Conservation (phyloP, 2,888 invertebrate species). For the Platycheirus rosarum region DNA sequence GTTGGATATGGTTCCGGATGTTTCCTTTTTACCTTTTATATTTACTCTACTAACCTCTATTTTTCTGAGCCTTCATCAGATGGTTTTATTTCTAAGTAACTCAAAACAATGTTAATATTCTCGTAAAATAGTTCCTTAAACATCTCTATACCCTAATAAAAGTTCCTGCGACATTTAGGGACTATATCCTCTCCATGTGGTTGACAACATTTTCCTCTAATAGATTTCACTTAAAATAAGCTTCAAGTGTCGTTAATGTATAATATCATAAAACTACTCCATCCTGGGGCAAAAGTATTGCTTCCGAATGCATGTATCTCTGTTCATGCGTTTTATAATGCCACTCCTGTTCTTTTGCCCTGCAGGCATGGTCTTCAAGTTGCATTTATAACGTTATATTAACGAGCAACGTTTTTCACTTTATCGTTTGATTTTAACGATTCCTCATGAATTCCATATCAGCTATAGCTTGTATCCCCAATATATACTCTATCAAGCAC, state of each 20-base stretch:
- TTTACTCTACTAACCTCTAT: no score
- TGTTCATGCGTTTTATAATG: constrained; percentile 48
- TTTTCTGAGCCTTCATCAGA: no score
- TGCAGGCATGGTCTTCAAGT: neutral
- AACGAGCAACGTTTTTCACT: constrained; percentile 45
- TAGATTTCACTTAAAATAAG: constrained; percentile 41
- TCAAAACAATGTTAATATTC: neutral
- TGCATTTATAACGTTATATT: constrained; percentile 43
- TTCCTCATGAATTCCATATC: constrained; percentile 45
- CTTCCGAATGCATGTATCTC: constrained; percentile 26
- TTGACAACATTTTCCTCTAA: constrained; percentile 16
- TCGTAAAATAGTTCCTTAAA: constrained; percentile 5
- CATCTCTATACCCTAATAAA: constrained; percentile 18
- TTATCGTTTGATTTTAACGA: constrained; percentile 66
- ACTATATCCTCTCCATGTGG: neutral
- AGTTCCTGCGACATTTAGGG: neutral
- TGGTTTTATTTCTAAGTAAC: no score
- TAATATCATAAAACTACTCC: constrained; percentile 50
- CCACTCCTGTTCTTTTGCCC: neutral
- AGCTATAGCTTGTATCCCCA: constrained; percentile 4
- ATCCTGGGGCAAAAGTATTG: constrained; percentile 3
- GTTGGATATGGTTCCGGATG: no score
- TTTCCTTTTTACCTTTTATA: no score
- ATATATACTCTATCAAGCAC: no score
- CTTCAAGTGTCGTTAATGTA: constrained; percentile 47